Evolutionary conservation across 2,888 invertebrate species (phyloP), one percentile per base, ranked within the genome.

Genomic region (Dugesia japonica): DNA sequence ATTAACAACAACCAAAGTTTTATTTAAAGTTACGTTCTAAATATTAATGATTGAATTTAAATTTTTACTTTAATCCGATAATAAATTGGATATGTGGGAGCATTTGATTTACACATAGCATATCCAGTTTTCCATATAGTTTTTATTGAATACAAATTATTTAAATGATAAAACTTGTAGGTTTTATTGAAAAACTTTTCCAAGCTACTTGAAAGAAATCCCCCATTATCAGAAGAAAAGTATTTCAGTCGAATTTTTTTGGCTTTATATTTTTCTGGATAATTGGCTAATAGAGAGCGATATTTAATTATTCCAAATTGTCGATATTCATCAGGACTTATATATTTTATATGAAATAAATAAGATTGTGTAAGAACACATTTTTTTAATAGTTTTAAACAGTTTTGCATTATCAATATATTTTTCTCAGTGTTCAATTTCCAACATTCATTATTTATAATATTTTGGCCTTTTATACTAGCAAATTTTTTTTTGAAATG

Each of bases 291-390:
- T 56, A 56, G 23, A 4, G 56, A 56, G 4, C 17, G n/a, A 56
- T 56, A 56, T 56, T 56, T 56, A 9, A 56, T 56, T n/a, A 56
- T n/a, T 56, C 56, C 56, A n/a, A 56, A 56, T 56, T 56, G 56
- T 56, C 56, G n/a, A n/a, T 20, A 56, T 56, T 56, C 23, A 56
- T 56, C 56, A 23, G 56, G 56, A 7, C 20, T 20, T 1, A 56
- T 7, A 56, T 56, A 56, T n/a, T 56, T 56, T 13, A 56, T 56
- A n/a, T 56, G n/a, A n/a, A 56, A 56, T 56, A 56, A 56, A n/a
- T 56, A 56, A n/a, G 56, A 56, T 23, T 20, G 4, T 56, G 56
- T 56, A 20, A 56, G 56, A 56, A 56, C 56, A 56, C 1, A 20
- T 56, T 56, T 1, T 4, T 56, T 56, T 4, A n/a, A 56, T 23